Percentiles rank a stretch among this genome's conserved stretches.
phyloP scores from a whole-genome alignment of 2,797 vertebrate genomes.

The Phrynocephalus guinanensis region DNA sequence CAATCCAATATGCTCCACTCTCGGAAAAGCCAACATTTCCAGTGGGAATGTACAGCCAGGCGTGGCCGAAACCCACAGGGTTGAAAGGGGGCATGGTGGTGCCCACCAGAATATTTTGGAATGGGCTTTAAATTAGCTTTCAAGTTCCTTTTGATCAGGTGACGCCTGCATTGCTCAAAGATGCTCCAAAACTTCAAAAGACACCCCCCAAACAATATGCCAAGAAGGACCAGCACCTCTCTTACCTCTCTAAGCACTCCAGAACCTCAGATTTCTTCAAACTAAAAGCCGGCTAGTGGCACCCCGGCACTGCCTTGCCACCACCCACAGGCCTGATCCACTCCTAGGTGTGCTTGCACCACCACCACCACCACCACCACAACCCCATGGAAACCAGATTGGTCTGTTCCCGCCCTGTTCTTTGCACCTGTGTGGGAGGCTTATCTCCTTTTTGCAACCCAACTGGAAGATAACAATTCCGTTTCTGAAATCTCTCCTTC shows the following conservation, averaged over 20 bases:
- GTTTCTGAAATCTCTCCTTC: too few species aligned
- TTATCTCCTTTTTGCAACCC: neutral
- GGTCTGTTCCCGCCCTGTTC: neutral
- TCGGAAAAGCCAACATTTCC: neutral
- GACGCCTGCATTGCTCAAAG: neutral
- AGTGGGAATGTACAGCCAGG: too few species aligned
- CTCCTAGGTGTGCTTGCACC: neutral
- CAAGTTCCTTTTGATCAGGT: slow-evolving; percentile 14
- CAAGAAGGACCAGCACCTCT: rapidly evolving
- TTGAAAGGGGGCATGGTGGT: rapidly evolving
- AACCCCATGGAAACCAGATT: neutral
- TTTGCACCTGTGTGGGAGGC: too few species aligned
- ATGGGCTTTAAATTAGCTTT: slow-evolving; percentile 33
- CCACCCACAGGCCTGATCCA: neutral
- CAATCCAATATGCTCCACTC: too few species aligned
- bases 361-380: too few species aligned
- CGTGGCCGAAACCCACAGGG: too few species aligned
- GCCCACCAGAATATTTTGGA: slow-evolving; percentile 51
- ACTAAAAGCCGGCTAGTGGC: neutral
- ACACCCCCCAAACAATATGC: neutral
- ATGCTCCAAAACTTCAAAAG: neutral
- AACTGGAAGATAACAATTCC: too few species aligned
- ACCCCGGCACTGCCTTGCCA: too few species aligned
- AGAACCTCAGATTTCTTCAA: neutral
- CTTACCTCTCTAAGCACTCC: neutral